Conservation (phyloP, 2,888 invertebrate species). For the Eumerus sabulonum region DNA sequence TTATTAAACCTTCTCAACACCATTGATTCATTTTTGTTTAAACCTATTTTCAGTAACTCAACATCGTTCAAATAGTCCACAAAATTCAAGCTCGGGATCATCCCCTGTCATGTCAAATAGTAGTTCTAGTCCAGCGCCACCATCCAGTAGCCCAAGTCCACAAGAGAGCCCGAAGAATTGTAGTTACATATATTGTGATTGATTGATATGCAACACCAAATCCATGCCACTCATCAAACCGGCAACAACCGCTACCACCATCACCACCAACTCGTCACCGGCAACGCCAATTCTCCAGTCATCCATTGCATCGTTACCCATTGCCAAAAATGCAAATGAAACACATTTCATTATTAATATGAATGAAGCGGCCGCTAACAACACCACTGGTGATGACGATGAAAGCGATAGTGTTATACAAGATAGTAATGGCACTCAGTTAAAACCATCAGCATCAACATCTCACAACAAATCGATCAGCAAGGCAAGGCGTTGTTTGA, state of each 20-base stretch:
- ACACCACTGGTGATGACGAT: slow-evolving; percentile 34
- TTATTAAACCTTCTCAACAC: slow-evolving; percentile 1
- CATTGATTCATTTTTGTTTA: not conserved
- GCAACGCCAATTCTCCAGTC: slow-evolving; percentile 34
- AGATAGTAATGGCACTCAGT: slow-evolving; percentile 54
- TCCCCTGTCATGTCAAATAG: slow-evolving; percentile 80
- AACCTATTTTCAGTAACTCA: slow-evolving; percentile 78
- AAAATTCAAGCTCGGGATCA: slow-evolving; percentile 79
- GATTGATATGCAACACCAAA: slow-evolving; percentile 79
- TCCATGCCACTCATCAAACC: slow-evolving; percentile 78
- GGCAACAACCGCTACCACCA: slow-evolving; percentile 70
- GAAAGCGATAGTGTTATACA: slow-evolving; percentile 53
- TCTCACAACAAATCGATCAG: slow-evolving; percentile 30
- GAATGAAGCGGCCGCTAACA: slow-evolving; percentile 26
- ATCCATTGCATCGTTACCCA: slow-evolving; percentile 5
- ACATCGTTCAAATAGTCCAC: slow-evolving; percentile 80
- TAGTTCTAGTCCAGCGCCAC: slow-evolving; percentile 80
- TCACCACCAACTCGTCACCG: slow-evolving; percentile 33
- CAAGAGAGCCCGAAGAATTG: slow-evolving; percentile 80
- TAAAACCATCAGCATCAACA: slow-evolving; percentile 19
- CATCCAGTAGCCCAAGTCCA: slow-evolving; percentile 80
- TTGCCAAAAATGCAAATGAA: slow-evolving; percentile 45
- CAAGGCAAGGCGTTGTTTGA: slow-evolving; percentile 39
- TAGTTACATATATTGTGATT: slow-evolving; percentile 80
- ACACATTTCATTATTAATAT: slow-evolving; percentile 45